Base-by-base conservation (phyloP, 2,888 invertebrate genomes). In the Melanostoma scalare region DNA sequence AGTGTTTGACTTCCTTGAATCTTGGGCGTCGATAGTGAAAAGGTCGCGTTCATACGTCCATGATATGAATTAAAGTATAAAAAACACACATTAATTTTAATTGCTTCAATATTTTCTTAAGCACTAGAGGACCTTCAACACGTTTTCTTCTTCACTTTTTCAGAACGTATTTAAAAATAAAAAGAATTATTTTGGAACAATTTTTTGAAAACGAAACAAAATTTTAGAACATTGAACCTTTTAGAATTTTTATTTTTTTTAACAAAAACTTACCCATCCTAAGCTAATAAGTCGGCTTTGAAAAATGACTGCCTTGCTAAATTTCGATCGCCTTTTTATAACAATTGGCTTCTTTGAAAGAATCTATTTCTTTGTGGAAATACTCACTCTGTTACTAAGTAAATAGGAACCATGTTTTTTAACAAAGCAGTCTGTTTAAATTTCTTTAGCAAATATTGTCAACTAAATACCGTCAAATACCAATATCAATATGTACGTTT, bases 261-360 rank as follows among this genome's bases (percentile, higher is more conserved):
- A 42, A 42, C 6, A 42, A 42, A 42, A 42, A 63, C 63, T 63
- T n/a, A 63, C 63, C 63, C 63, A 63, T 63, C 31, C 30, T 50
- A 30, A 20, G 36, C 30, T 10, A 63, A 30, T 36, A 36, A 61
- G n/a, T 50, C 30, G 38, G 2, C 3, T 63, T 31, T 0, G 10
- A 20, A 5, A 31, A 63, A 48, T 63, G 48, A 63, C 48, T n/a
- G 2, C 8, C 6, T n/a, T 36, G 36, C 38, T 1, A 6, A 38
- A 20, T 48, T 46, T 0, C n/a, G 0, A 30, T 48, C 3, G 36
- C 3, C 36, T 48, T 63, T 63, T 61, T 61, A 61, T 61, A 58
- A 3, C 40, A 30, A 38, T 31, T 56, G 40, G 8, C n/a, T 38
- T 6, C 3, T 20, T 20, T 20, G 20, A 20, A 20, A 20, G 20